A percentile compares a stretch with the other conserved stretches of the same genome.
These are phyloP conservation scores for Tonatia bakeri DNA, from an alignment of 2,113 vertebrate genomes.

Conservation along the genomic window DNA sequence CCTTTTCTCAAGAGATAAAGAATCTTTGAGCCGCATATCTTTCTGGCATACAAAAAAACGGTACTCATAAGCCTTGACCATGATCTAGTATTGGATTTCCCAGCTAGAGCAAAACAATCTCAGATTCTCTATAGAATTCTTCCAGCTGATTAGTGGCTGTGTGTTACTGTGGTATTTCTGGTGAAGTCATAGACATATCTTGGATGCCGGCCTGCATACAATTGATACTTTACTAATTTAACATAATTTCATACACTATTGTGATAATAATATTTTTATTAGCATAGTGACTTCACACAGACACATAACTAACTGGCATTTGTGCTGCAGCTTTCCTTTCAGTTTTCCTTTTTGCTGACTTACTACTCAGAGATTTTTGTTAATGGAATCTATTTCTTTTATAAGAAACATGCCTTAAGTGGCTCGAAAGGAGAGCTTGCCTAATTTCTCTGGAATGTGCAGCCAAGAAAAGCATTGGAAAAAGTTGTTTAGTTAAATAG, in stretches of 20 bases:
- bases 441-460: not conserved
- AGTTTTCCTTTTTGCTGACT: not conserved
- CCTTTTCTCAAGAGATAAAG: not conserved
- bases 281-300: not conserved
- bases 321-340: not conserved
- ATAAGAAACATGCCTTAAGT: not conserved
- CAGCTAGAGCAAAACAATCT: not conserved
- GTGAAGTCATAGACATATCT: not conserved
- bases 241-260: not conserved
- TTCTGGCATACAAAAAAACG: not conserved
- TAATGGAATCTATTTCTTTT: not conserved
- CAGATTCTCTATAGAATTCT: not conserved
- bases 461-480: not conserved
- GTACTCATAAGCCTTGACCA: not conserved
- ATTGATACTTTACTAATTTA: not conserved
- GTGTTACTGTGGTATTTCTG: not conserved
- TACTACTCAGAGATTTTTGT: not conserved
- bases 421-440: not conserved
- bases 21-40: not conserved
- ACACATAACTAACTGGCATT: not conserved
- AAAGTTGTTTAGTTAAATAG: constrained; percentile 15
- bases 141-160: not conserved
- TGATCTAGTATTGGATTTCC: not conserved
- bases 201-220: not conserved
- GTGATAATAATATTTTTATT: not conserved